Conservation (phyloP, 1,140 invertebrate species). For the Anadara kagoshimensis region DNA sequence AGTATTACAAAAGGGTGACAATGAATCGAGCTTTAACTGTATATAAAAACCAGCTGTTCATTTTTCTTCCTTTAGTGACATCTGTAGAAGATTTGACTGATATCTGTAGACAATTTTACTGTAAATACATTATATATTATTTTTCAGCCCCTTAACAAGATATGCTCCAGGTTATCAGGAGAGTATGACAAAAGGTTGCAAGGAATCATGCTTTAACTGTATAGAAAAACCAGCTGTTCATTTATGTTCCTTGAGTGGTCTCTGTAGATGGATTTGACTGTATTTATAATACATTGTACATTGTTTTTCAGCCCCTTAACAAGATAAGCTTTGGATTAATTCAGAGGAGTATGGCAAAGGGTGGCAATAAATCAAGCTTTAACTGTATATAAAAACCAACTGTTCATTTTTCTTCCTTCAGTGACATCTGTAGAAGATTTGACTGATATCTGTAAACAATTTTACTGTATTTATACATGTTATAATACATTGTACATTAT, state of each 20-base stretch:
- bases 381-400: no score
- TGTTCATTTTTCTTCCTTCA: no score
- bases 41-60: no score
- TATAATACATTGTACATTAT: background rate
- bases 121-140: constrained; percentile 1
- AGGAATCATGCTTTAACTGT: no score
- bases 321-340: constrained; percentile 64
- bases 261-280: background rate
- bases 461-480: no score
- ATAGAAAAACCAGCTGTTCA: no score
- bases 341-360: constrained; percentile 72
- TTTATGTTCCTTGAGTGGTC: background rate
- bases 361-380: no score
- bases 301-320: constrained; percentile 69
- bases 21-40: no score
- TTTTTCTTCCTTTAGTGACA: background rate
- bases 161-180: constrained; percentile 67
- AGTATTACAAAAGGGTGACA: constrained; percentile 75
- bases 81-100: background rate
- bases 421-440: no score
- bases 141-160: constrained; percentile 72
- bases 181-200: constrained; percentile 75
- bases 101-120: background rate
- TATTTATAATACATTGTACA: background rate
- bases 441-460: no score